Evolutionary conservation across 2,888 invertebrate genomes (phyloP).

Genomic region (Proisotoma minuta): DNA sequence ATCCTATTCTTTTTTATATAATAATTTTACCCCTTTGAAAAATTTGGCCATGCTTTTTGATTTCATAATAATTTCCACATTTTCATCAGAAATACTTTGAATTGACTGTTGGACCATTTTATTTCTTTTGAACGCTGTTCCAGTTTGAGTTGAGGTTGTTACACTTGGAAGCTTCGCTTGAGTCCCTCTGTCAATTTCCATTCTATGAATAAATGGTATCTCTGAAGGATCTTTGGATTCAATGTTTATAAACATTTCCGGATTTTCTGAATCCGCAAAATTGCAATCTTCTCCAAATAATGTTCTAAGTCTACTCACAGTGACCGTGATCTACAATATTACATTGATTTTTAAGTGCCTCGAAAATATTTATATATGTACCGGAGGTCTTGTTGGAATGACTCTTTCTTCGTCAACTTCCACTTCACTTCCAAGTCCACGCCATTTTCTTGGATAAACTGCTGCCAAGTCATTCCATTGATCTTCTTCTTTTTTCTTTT

Average conservation of each 20-base stretch:
- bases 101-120: conserved; percentile 44
- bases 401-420: conserved; percentile 40
- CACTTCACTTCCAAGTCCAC: conserved; percentile 41
- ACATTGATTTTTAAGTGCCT: neutral
- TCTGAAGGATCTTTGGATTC: conserved; percentile 26
- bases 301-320: conserved; percentile 23
- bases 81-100: conserved; percentile 30
- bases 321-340: conserved; percentile 23
- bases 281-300: conserved; percentile 27
- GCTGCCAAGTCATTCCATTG: conserved; percentile 44
- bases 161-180: conserved; percentile 40
- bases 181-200: conserved; percentile 38
- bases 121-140: conserved; percentile 45
- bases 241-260: conserved; percentile 25
- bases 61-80: conserved; percentile 29
- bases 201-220: conserved; percentile 26
- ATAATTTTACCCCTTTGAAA: conserved; percentile 24
- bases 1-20: neutral
- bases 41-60: conserved; percentile 33
- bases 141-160: conserved; percentile 38
- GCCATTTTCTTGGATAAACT: conserved; percentile 43
- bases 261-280: conserved; percentile 27
- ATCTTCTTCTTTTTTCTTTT: conserved; percentile 39
- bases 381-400: conserved; percentile 40
- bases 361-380: conserved; percentile 9